Conservation (phyloP, 2,888 invertebrate genomes). For the Leucozona laternaria region DNA sequence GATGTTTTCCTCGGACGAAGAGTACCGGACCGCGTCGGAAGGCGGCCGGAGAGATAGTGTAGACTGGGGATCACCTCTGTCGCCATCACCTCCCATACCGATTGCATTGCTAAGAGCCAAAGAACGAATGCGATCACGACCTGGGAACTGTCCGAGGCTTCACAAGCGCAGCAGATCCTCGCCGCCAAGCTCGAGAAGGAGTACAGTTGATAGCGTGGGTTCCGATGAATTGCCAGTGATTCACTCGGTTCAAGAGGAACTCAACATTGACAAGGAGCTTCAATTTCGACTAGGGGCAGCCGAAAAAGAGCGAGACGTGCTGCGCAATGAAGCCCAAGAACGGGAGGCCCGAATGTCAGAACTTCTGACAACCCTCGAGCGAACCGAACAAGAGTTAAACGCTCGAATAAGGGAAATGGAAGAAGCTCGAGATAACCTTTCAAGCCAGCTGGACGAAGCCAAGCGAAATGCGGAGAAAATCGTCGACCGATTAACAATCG, state of each 20-base stretch:
- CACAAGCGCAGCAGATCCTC: constrained; percentile 87
- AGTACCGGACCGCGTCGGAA: constrained; percentile 94
- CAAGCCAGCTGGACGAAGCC: constrained; percentile 87
- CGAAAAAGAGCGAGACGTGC: constrained; percentile 89
- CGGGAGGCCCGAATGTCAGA: constrained; percentile 92
- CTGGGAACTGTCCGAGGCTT: constrained; percentile 85
- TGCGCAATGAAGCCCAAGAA: constrained; percentile 89
- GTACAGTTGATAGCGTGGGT: constrained; percentile 87
- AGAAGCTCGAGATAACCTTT: constrained; percentile 87
- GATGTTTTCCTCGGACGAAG: constrained; percentile 93
- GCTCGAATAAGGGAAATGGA: constrained; percentile 89
- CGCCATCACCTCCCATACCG: constrained; percentile 88
- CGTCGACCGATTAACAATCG: constrained; percentile 88
- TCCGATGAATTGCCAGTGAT: constrained; percentile 85
- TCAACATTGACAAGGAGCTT: constrained; percentile 85
- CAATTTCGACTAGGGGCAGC: constrained; percentile 89
- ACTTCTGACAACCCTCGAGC: constrained; percentile 89
- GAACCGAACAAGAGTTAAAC: constrained; percentile 90
- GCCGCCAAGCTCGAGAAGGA: constrained; percentile 86
- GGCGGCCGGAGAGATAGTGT: constrained; percentile 91
- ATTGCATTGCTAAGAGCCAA: constrained; percentile 87
- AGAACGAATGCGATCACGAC: constrained; percentile 85
- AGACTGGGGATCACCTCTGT: constrained; percentile 91
- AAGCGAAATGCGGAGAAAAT: constrained; percentile 89
- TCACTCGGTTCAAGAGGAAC: constrained; percentile 81